Evolutionary conservation across 2,797 vertebrate genomes (phyloP).

Genomic region (Lepus oiostolus): DNA sequence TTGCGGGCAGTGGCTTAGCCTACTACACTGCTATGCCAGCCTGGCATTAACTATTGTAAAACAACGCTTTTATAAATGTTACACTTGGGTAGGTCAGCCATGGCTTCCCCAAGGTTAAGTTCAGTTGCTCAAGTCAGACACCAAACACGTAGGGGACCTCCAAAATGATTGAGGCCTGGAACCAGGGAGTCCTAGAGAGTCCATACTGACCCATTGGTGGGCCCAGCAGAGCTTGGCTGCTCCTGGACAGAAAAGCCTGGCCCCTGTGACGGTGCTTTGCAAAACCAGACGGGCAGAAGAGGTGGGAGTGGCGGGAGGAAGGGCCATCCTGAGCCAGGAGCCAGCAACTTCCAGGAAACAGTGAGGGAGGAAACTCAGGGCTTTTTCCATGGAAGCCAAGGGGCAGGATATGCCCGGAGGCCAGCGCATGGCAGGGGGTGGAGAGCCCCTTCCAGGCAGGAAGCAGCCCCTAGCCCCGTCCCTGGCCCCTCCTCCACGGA

Average conservation of each 20-base stretch:
- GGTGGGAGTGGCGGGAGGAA: rapidly evolving
- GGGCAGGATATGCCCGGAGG: neutral
- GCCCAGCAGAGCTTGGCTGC: too few species aligned
- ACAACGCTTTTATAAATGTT: neutral
- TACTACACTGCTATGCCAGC: too few species aligned
- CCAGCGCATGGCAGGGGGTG: neutral
- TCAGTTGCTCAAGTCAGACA: neutral
- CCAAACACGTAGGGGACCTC: neutral
- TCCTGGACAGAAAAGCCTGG: neutral
- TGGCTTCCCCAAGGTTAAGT: neutral
- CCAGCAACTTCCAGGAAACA: neutral
- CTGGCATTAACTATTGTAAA: neutral
- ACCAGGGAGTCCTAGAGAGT: neutral
- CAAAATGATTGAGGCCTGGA: neutral
- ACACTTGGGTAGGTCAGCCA: neutral
- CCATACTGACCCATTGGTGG: neutral
- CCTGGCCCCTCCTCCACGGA: neutral
- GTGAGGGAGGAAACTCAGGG: neutral
- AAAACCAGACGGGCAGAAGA: neutral
- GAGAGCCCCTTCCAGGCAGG: neutral
- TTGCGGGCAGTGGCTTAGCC: too few species aligned
- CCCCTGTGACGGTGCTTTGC: neutral
- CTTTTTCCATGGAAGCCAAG: neutral
- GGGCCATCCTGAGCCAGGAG: neutral
- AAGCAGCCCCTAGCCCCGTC: neutral